Base-by-base conservation (phyloP, 2,888 invertebrate genomes). In the Piscicola geometra region DNA sequence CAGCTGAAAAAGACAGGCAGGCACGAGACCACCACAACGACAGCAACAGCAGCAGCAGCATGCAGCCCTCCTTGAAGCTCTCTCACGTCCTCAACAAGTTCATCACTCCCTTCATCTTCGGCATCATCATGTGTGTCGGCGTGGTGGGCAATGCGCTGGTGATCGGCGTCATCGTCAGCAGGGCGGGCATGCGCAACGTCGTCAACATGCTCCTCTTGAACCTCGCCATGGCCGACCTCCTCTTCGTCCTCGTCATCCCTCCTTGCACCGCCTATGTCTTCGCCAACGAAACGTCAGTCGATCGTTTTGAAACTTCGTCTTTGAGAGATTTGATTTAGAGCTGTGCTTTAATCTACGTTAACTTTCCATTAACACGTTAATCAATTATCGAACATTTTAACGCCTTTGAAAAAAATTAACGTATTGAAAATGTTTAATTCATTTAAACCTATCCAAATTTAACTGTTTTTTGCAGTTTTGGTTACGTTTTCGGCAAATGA, bases 161-260 rank as follows among this genome's bases (percentile, higher is more conserved):
- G 52, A 67, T 76, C 67, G 72, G 73, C 68, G 76, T 76, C 28
- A 76, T 76, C 35, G 36, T 76, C 30, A 71, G 73, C 15, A 66
- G 47, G 25, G 76, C 74, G 28, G 90, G 91, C 82, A 94, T 94
- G 93, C 88, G 93, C 81, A 80, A 79, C 1, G 93, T 93, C n/a
- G 94, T 93, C 71, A 94, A 94, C 85, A 88, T 93, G 56, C 88
- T 94, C 41, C 93, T 94, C 81, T 91, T 93, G 78, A 93, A 93
- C 85, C 86, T 93, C 79, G 93, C 93, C 9, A 88, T 93, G 41
- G 93, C 94, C 70, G 94, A 94, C 84, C 87, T 94, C 36, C 89
- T 93, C 33, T 94, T 94, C 85, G 92, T 94, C 56, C 89, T 93
- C 75, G 92, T 93, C 86, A 94, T 93, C 86, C 92, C 93, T 21